phyloP scores from a whole-genome alignment of 1,140 invertebrate genomes.

The Phortica variegata region DNA sequence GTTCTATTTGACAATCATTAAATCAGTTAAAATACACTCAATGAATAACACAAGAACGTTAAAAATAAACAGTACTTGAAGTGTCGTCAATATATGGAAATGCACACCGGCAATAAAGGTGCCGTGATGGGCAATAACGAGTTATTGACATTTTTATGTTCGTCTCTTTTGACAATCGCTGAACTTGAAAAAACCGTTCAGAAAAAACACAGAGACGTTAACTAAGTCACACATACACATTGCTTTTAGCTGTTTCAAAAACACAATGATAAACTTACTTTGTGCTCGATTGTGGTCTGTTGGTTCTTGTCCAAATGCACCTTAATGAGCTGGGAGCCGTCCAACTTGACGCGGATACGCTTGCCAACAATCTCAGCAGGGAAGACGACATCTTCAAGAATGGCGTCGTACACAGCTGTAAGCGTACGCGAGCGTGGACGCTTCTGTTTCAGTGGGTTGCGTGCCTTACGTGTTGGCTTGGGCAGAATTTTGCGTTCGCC shows the following conservation, averaged over 20 bases:
- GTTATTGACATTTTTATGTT: conserved; percentile 41
- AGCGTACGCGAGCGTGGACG: conserved; percentile 90
- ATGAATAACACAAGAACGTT: conserved; percentile 43
- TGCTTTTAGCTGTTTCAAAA: conserved; percentile 5
- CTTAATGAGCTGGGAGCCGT: conserved; percentile 95
- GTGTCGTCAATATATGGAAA: conserved; percentile 53
- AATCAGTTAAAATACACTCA: conserved; percentile 17
- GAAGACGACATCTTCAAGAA: conserved; percentile 96
- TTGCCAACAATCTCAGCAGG: conserved; percentile 99
- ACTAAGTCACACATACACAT: neutral
- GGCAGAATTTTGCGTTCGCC: conserved; percentile 97
- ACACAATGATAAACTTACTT: conserved; percentile 66
- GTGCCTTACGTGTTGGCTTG: conserved; percentile 95
- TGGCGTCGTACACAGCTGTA: conserved; percentile 95
- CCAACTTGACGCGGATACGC: conserved; percentile 91
- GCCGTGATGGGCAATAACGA: conserved; percentile 45
- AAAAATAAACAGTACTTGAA: neutral
- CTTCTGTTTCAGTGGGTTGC: conserved; percentile 95
- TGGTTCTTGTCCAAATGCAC: conserved; percentile 98
- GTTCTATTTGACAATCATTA: conserved; percentile 52
- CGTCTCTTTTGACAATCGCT: conserved; percentile 45
- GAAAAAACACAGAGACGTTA: conserved; percentile 49
- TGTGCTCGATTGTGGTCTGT: conserved; percentile 99
- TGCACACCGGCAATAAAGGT: conserved; percentile 26
- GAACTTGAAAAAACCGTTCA: conserved; percentile 21